Evolutionary conservation across 2,888 invertebrate species (phyloP).

Genomic region (Liopterus haemorrhoidalis): DNA sequence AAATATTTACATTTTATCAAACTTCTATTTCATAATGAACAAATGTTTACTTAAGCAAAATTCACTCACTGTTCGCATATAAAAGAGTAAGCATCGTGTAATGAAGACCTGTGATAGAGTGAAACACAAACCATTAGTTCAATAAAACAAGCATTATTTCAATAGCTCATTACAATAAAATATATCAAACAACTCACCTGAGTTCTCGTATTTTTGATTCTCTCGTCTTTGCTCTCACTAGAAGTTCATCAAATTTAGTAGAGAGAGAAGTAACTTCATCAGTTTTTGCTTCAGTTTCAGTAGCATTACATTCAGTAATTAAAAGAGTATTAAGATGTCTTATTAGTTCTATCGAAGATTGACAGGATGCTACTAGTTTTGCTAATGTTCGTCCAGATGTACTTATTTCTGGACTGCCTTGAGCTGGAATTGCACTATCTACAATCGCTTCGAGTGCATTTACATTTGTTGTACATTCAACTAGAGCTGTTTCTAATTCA

Average conservation of each 20-base stretch:
- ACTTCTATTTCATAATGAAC: background rate
- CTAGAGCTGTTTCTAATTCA: slow-evolving; percentile 67
- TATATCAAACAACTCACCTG: slow-evolving; percentile 57
- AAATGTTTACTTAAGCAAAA: slow-evolving; percentile 21
- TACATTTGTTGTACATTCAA: slow-evolving; percentile 63
- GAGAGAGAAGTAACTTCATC: slow-evolving; percentile 60
- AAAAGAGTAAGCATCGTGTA: slow-evolving; percentile 53
- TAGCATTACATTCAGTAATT: slow-evolving; percentile 66
- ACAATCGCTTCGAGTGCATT: slow-evolving; percentile 62
- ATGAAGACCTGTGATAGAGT: slow-evolving; percentile 46
- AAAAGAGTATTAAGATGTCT: slow-evolving; percentile 72
- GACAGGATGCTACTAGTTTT: slow-evolving; percentile 69
- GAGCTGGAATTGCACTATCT: slow-evolving; percentile 52
- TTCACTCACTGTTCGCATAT: slow-evolving; percentile 56
- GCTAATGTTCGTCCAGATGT: slow-evolving; percentile 66
- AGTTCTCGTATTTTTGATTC: slow-evolving; percentile 72
- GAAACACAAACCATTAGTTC: slow-evolving; percentile 10
- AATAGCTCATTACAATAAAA: slow-evolving; percentile 10
- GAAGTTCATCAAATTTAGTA: slow-evolving; percentile 61
- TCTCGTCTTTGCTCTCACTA: slow-evolving; percentile 64
- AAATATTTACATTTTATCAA: too few species aligned
- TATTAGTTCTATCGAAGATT: slow-evolving; percentile 74
- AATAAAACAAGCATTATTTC: slow-evolving; percentile 20
- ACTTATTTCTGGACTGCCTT: slow-evolving; percentile 52
- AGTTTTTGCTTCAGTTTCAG: slow-evolving; percentile 59